Base-by-base conservation (phyloP, 2,888 invertebrate genomes). In the Trissoscelio sp. region DNA sequence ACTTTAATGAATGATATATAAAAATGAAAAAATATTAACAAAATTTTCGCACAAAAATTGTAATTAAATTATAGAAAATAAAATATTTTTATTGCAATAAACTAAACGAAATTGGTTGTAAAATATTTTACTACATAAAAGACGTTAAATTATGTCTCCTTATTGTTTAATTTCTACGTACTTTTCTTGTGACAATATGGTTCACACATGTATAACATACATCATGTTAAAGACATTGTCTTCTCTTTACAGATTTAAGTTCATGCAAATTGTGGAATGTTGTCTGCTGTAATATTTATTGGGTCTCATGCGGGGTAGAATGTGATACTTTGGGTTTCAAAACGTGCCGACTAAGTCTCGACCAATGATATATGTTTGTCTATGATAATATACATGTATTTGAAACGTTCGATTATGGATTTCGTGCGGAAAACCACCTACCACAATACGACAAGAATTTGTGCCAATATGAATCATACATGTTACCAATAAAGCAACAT, bases 381-480 rank as follows among this genome's bases (percentile, higher is more conserved):
- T 34, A 34, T 37, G 31, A 31, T 12, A 37, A 46, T 55, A n/a
- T 22, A 31, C 37, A 12, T 39, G 58, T 58, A 20, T 48, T 28
- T 58, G 66, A 57, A 58, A 57, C 48, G 51, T 75, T 75, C 66
- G 66, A 66, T 75, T 75, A 74, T 74, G 58, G 42, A 66, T 57
- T 66, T 75, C 57, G 58, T 48, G 58, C 37, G 66, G 66, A 66
- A 57, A 75, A 57, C 74, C 74, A 31, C 74, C 39, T 48, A 66
- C 74, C 66, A 48, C 58, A 66, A 75, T 75, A 66, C 48, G 66
- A 58, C 74, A 66, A 74, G 66, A 75, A 66, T 75, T 58, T 51
- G 58, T 46, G 37, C 22, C 14, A 46, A 46, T 64, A 57, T 64
- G 24, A 46, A 37, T 58, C 48, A 58, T 34, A 22, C 24, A 11